Base-by-base conservation (phyloP, 2,113 vertebrate genomes). In the Pimephales promelas region DNA sequence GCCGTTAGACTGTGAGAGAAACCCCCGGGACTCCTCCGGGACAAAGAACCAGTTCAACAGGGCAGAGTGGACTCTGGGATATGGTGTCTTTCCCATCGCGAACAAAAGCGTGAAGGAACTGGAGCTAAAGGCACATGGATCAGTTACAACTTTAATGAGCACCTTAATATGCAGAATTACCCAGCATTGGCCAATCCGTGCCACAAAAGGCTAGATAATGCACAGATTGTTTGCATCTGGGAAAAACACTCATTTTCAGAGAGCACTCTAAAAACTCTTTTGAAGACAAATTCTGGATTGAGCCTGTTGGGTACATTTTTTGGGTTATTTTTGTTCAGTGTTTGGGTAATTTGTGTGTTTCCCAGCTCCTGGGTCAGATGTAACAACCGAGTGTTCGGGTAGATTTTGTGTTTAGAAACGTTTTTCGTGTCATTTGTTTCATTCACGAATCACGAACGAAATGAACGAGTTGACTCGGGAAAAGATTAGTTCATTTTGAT, bases 91-190 rank as follows among this genome's bases (percentile, higher is more conserved):
- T 92, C 91, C 90, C 92, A 92, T 88, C 87, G 73, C 43, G 61
- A 91, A 93, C 91, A 94, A 94, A 92, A 86, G 88, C 86, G 6
- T 83, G 62, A 70, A 85, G 86, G 87, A 91, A 92, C 82, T 79
- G 86, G 81, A 91, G 89, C 89, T 86, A 91, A 71, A 90, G 74
- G 78, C 82, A 68, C 81, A 78, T 83, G 80, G 92, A 92, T 93
- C 92, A 85, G 86, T 92, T 93, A 90, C 91, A 90, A 56, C 82
- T 88, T 91, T 91, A 91, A 92, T 90, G 87, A 92, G 88, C 85
- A 89, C 76, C 86, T 86, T 88, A 90, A 89, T 85, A 90, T 89
- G 89, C 64, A 83, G 75, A 88, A 68, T 88, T 84, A 83, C 3
- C 8, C 14, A 26, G 56, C 10, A 34, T 22, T 34, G 28, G 54